These are phyloP conservation scores for Oenanthe melanoleuca DNA, from an alignment of 2,113 vertebrate genomes.

Conservation along the genomic window DNA sequence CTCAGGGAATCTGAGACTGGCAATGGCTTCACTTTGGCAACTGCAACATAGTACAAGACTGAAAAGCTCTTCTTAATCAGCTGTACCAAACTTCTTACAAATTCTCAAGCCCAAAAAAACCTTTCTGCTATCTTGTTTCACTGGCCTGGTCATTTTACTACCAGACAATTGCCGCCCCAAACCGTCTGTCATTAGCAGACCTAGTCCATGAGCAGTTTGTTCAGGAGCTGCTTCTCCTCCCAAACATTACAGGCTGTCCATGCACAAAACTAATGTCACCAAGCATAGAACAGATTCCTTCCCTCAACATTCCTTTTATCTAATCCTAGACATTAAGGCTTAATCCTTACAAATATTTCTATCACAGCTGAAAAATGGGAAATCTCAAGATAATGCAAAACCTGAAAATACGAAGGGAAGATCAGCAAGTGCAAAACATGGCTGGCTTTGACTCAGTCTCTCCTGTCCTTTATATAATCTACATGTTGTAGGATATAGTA, in stretches of 20 bases:
- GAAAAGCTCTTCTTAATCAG: background rate
- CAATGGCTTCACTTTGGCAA: background rate
- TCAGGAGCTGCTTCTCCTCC: background rate
- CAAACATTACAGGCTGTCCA: background rate
- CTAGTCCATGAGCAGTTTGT: background rate
- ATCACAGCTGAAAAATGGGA: background rate
- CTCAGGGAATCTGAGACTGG: background rate
- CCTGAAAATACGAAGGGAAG: background rate
- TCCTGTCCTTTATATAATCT: background rate
- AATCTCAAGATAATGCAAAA: background rate
- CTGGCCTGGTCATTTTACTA: background rate
- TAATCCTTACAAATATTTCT: background rate
- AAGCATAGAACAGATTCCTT: background rate
- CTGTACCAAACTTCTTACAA: background rate
- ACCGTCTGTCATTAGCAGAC: background rate
- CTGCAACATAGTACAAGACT: background rate
- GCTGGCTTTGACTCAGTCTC: background rate
- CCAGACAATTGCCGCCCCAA: background rate
- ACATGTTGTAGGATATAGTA: background rate
- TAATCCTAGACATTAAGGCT: background rate
- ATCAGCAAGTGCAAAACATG: background rate
- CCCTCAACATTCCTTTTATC: background rate
- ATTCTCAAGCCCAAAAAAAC: background rate
- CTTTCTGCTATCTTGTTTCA: background rate
- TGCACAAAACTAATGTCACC: background rate